A percentile compares a stretch with the other conserved stretches of the same genome.
Conservation (phyloP, 2,113 vertebrate species). For the Okapia johnstoni region DNA sequence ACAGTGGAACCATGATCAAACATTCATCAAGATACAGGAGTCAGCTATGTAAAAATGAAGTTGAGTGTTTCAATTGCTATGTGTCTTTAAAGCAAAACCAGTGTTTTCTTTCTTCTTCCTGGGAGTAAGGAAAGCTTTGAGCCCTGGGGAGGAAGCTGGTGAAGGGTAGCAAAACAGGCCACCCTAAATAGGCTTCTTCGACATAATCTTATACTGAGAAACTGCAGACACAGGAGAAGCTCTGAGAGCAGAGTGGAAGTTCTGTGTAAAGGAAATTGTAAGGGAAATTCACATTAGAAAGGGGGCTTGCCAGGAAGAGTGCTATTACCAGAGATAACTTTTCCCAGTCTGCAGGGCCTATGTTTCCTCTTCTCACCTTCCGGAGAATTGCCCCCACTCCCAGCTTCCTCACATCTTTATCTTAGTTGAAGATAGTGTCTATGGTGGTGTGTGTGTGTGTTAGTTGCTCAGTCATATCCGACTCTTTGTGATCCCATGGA, state of each 20-base stretch:
- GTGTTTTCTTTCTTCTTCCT: not conserved
- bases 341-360: not conserved
- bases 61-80: not conserved
- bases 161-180: not conserved
- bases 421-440: not conserved
- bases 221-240: not conserved
- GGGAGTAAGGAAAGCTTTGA: not conserved
- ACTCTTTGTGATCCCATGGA: not conserved
- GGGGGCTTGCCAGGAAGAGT: not conserved
- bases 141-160: not conserved
- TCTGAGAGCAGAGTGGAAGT: not conserved
- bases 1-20: not conserved
- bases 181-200: not conserved
- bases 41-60: not conserved
- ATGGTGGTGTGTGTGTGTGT: not conserved
- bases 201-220: not conserved
- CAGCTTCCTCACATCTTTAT: too few species aligned
- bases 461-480: not conserved
- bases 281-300: not conserved
- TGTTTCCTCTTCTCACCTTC: not conserved
- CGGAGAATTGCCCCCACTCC: accelerated
- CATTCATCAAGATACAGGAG: not conserved
- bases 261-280: not conserved
- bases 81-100: not conserved
- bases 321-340: not conserved